phyloP scores from a whole-genome alignment of 1,140 invertebrate genomes.

The Tribolium castaneum region DNA sequence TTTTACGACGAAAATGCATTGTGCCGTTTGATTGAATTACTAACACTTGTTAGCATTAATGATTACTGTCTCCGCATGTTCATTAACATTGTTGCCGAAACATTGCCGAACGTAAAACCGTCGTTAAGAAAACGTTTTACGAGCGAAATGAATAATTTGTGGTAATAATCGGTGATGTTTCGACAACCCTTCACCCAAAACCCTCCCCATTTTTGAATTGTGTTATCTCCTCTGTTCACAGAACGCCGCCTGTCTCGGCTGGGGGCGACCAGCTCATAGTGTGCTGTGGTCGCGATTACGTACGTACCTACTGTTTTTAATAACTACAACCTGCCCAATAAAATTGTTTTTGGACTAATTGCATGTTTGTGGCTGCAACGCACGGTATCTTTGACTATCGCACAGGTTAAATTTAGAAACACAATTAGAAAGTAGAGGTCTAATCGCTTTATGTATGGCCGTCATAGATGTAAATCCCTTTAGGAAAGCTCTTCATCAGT shows the following conservation, averaged over 20 bases:
- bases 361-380: neutral
- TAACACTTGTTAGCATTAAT: too few species aligned
- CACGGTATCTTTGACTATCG: conserved; percentile 1
- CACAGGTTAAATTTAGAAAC: neutral
- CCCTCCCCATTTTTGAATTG: conserved; percentile 44
- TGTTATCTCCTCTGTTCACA: conserved; percentile 62
- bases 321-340: neutral
- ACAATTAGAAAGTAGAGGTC: neutral
- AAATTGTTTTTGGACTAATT: neutral
- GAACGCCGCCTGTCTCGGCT: conserved; percentile 64
- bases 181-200: neutral
- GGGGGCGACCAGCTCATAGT: conserved; percentile 64
- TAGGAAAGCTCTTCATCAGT: conserved; percentile 12
- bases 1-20: too few species aligned
- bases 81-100: too few species aligned
- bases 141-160: too few species aligned
- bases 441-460: conserved; percentile 27
- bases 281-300: conserved; percentile 56
- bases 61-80: too few species aligned
- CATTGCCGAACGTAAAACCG: neutral
- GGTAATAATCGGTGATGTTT: neutral
- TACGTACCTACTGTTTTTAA: conserved; percentile 52
- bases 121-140: too few species aligned
- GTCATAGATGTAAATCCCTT: conserved; percentile 19
- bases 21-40: too few species aligned